phyloP scores from a whole-genome alignment of 2,797 vertebrate genomes.

The Propithecus deckenii region DNA sequence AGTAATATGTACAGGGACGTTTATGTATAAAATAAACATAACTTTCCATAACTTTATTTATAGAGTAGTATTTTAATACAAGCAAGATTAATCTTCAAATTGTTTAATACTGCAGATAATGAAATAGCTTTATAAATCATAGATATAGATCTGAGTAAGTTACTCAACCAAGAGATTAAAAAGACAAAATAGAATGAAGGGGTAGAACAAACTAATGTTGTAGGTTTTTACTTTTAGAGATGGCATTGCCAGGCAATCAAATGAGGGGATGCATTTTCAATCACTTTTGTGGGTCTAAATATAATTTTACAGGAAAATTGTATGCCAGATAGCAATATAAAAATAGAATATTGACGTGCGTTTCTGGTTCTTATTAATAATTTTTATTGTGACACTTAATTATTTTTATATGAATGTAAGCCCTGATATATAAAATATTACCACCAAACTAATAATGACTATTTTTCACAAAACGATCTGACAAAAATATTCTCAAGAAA shows the following conservation, averaged over 20 bases:
- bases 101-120: neutral
- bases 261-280: neutral
- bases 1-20: neutral
- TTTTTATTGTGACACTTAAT: neutral
- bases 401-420: conserved; percentile 48
- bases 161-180: conserved; percentile 21
- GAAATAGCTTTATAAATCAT: conserved; percentile 17
- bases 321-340: conserved; percentile 16
- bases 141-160: conserved; percentile 7
- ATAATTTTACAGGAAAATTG: conserved; percentile 11
- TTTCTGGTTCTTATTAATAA: neutral
- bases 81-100: neutral
- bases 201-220: neutral
- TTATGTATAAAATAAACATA: neutral
- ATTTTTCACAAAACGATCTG: neutral
- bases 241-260: neutral
- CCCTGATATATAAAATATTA: neutral
- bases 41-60: neutral
- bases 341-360: neutral
- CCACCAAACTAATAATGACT: neutral
- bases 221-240: neutral
- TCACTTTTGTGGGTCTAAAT: conserved; percentile 31
- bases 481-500: conserved; percentile 1
- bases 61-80: neutral
- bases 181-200: neutral